These are phyloP conservation scores for Leptinotarsa undecemlineata DNA, from an alignment of 1,140 invertebrate genomes.

Conservation along the genomic window DNA sequence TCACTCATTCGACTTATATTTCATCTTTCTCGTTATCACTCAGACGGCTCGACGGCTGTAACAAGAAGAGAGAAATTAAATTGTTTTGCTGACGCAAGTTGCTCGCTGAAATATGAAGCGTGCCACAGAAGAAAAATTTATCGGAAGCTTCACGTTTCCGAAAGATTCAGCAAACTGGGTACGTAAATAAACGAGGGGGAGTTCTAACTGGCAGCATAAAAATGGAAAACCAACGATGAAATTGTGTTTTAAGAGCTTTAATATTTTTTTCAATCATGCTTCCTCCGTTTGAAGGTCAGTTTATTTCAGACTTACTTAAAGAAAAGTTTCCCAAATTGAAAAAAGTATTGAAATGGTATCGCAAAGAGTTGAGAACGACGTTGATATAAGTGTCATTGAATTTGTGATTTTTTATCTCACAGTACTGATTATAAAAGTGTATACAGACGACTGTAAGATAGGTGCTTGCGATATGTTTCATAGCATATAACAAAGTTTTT, in stretches of 20 bases:
- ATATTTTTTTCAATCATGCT: too few relatives aligned
- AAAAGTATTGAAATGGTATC: too few relatives aligned
- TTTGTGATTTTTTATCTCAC: too few relatives aligned
- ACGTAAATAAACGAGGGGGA: background rate
- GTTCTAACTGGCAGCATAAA: background rate
- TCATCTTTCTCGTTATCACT: conserved; percentile 8
- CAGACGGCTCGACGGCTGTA: conserved; percentile 7
- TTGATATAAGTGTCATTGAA: too few relatives aligned
- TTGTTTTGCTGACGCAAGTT: conserved; percentile 25
- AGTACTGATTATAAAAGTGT: too few relatives aligned
- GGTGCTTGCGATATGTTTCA: too few relatives aligned
- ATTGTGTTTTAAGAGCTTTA: background rate
- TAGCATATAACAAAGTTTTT: too few relatives aligned
- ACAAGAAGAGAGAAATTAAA: conserved; percentile 27
- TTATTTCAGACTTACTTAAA: too few relatives aligned
- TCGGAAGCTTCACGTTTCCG: background rate
- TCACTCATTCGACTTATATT: background rate
- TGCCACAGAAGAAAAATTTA: conserved; percentile 1
- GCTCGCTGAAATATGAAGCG: conserved; percentile 12
- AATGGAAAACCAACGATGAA: background rate
- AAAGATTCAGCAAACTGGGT: background rate
- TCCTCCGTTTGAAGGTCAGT: too few relatives aligned
- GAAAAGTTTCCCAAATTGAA: too few relatives aligned
- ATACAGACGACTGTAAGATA: too few relatives aligned
- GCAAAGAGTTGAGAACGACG: too few relatives aligned